Base-by-base conservation (phyloP, 2,888 invertebrate genomes). In the Torymus aiolomorphi region DNA sequence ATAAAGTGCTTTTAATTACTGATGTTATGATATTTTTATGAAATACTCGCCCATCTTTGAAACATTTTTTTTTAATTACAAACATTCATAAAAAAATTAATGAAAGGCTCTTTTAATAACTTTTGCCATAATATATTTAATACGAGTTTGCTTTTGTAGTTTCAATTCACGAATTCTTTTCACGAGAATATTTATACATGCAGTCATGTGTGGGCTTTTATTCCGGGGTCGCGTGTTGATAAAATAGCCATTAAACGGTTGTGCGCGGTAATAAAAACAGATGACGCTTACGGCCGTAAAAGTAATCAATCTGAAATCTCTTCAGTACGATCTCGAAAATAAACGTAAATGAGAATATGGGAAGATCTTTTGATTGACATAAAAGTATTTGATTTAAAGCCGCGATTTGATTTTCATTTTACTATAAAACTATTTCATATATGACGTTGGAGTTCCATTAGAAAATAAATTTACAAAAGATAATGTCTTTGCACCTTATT, bases 271-370 rank as follows among this genome's bases (percentile, higher is more conserved):
- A 59, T 75, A 75, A 75, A 75, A 75, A 16, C 51, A 75, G 67
- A 67, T 59, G 57, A 75, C 31, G 66, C 52, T 31, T 31, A 24
- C 11, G 18, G 57, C 13, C 18, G 54, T 73, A 73, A 75, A 74
- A 67, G 31, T 63, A 73, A 63, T 72, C 72, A 72, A 72, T 63
- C 54, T 54, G 57, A 75, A 42, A 67, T 67, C 56, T 61, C 67
- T 24, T 59, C 42, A 16, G 14, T 1, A 42, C 56, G 42, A 13
- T 52, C 59, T 61, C 59, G 16, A 59, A 67, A 67, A 74, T 65
- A 74, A 56, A 20, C 20, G 63, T 73, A 42, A n/a, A 54, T 62
- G 20, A n/a, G 10, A 20, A 14, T 14, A 24, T 56, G 20, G n/a
- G 31, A 52, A n/a, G n/a, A 12, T 20, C 5, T 31, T 18, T 42